Conservation (phyloP, 1,140 invertebrate genomes). For the Limonius californicus region DNA sequence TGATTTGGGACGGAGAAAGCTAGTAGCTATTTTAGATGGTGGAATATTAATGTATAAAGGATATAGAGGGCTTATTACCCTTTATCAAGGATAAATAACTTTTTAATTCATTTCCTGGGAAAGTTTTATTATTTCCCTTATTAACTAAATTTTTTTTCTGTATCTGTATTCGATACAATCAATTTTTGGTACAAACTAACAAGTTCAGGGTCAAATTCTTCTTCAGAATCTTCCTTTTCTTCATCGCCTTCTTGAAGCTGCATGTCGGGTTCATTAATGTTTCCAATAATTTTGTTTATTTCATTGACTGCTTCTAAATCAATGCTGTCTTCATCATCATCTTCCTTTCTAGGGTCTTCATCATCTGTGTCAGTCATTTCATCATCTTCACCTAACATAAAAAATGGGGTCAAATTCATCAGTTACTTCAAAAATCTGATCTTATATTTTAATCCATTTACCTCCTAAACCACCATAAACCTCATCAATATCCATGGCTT, state of each 20-base stretch:
- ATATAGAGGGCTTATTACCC: too few species aligned
- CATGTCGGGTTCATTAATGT: background rate
- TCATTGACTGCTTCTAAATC: slow-evolving; percentile 41
- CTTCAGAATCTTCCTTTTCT: background rate
- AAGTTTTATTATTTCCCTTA: too few species aligned
- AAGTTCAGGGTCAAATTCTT: background rate
- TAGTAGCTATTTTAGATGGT: too few species aligned
- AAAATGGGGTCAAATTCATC: background rate
- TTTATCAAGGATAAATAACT: too few species aligned
- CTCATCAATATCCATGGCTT: too few species aligned
- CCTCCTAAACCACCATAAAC: too few species aligned
- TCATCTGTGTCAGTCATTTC: slow-evolving; percentile 30
- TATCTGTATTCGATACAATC: background rate
- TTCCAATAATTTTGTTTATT: slow-evolving; percentile 34
- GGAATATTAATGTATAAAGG: too few species aligned
- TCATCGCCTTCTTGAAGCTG: background rate
- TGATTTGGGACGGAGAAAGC: too few species aligned
- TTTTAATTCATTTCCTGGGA: too few species aligned
- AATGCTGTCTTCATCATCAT: slow-evolving; percentile 34
- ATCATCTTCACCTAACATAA: background rate
- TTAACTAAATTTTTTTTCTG: too few species aligned
- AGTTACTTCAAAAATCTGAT: background rate
- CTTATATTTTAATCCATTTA: too few species aligned
- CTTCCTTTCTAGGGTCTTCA: slow-evolving; percentile 24
- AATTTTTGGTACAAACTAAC: background rate